A percentile compares a stretch with the other conserved stretches of the same genome.
These are phyloP conservation scores for Antechinus flavipes DNA, from an alignment of 2,113 vertebrate species.

Conservation along the genomic window DNA sequence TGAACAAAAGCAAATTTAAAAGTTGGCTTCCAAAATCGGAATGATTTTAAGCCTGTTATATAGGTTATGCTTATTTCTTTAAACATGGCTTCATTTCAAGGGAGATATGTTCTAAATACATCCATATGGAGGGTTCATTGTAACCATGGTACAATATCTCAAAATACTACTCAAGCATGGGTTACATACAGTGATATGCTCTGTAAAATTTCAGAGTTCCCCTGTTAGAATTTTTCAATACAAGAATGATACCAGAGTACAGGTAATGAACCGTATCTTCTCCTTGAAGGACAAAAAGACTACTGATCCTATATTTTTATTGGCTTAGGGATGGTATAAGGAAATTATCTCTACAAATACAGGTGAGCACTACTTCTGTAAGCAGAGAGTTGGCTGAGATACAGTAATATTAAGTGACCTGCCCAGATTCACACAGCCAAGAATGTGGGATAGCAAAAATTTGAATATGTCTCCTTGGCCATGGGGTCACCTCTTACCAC, in stretches of 20 bases:
- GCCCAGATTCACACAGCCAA: background rate
- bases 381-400: background rate
- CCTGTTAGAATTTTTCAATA: background rate
- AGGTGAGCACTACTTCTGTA: background rate
- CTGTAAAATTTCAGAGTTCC: background rate
- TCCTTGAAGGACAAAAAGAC: background rate
- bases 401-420: background rate
- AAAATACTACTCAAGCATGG: background rate
- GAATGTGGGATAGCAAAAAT: background rate
- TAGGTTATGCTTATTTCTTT: background rate
- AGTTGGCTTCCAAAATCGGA: conserved; percentile 58
- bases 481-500: background rate
- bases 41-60: background rate
- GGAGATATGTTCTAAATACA: background rate
- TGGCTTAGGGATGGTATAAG: background rate
- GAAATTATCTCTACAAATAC: background rate
- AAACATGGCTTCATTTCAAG: conserved; percentile 23
- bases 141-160: background rate
- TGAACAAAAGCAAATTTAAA: conserved; percentile 83
- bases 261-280: background rate
- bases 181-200: background rate
- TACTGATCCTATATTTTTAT: background rate
- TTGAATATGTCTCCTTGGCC: background rate
- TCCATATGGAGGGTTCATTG: conserved; percentile 5
- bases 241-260: background rate